Conservation (phyloP, 1,140 invertebrate genomes). For the Telenomus remus region DNA sequence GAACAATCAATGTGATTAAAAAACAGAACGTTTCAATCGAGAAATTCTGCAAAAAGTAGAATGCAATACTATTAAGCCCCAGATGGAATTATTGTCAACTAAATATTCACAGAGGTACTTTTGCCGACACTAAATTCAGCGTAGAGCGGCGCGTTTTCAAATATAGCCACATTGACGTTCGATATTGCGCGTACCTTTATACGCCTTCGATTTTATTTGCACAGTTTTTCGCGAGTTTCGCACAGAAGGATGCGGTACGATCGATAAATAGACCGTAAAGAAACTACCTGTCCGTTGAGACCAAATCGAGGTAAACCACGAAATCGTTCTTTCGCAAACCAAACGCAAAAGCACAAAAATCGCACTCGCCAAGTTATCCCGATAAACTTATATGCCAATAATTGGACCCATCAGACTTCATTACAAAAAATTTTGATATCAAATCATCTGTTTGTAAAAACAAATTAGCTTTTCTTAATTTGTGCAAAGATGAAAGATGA, state of each 20-base stretch:
- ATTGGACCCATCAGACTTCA: no score
- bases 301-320: conserved; percentile 49
- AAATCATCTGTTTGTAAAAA: neutral
- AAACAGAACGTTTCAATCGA: neutral
- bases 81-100: conserved; percentile 43
- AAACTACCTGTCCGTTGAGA: conserved; percentile 51
- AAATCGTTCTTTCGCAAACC: conserved; percentile 49
- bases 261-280: conserved; percentile 58
- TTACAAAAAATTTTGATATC: neutral
- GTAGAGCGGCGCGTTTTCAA: conserved; percentile 55
- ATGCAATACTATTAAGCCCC: conserved; percentile 34
- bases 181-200: conserved; percentile 47
- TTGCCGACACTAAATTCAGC: conserved; percentile 45
- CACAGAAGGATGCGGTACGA: conserved; percentile 57
- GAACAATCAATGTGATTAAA: neutral
- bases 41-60: conserved; percentile 19
- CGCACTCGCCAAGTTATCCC: conserved; percentile 16
- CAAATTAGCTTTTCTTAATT: neutral
- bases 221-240: conserved; percentile 57
- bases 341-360: conserved; percentile 31
- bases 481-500: no score
- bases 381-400: conserved; percentile 18
- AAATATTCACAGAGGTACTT: conserved; percentile 50
- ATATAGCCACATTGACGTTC: conserved; percentile 53
- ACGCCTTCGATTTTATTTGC: conserved; percentile 58